Percentiles rank a stretch among this genome's conserved stretches.
Conservation (phyloP, 2,113 vertebrate species). For the Chloebia gouldiae region DNA sequence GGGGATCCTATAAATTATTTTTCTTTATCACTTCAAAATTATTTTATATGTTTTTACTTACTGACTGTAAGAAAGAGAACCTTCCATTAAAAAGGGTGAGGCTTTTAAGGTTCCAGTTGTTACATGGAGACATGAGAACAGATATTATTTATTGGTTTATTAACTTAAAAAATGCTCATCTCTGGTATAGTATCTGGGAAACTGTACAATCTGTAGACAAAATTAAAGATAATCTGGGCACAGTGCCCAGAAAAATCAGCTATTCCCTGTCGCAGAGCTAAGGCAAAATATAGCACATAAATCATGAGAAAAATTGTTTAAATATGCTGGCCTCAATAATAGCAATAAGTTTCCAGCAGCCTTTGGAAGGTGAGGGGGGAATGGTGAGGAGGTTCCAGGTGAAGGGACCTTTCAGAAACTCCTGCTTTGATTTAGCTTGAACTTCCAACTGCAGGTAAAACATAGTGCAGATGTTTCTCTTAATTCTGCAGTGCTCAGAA, state of each 20-base stretch:
- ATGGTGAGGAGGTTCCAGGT: background rate
- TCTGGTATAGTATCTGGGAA: slow-evolving; percentile 60
- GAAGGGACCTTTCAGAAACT: background rate
- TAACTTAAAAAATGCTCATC: slow-evolving; percentile 55
- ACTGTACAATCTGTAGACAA: slow-evolving; percentile 35
- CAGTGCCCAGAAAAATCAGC: slow-evolving; percentile 35
- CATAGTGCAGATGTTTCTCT: background rate
- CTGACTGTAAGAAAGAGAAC: background rate
- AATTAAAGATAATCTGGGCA: slow-evolving; percentile 64
- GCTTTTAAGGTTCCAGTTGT: slow-evolving; percentile 32
- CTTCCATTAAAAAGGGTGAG: background rate
- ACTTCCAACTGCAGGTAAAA: background rate
- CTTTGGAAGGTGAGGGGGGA: background rate
- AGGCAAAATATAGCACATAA: slow-evolving; percentile 39
- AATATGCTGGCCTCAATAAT: background rate
- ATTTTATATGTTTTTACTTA: slow-evolving; percentile 16
- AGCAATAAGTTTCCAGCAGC: background rate
- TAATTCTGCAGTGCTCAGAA: background rate
- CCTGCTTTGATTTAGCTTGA: background rate
- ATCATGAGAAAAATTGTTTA: slow-evolving; percentile 27
- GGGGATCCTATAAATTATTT: slow-evolving; percentile 26
- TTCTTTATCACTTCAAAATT: slow-evolving; percentile 34
- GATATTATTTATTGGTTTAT: slow-evolving; percentile 61
- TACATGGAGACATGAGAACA: slow-evolving; percentile 26
- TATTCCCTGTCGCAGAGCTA: slow-evolving; percentile 20